Conservation (phyloP, 2,888 invertebrate species). For the Blastobasis adustella region DNA sequence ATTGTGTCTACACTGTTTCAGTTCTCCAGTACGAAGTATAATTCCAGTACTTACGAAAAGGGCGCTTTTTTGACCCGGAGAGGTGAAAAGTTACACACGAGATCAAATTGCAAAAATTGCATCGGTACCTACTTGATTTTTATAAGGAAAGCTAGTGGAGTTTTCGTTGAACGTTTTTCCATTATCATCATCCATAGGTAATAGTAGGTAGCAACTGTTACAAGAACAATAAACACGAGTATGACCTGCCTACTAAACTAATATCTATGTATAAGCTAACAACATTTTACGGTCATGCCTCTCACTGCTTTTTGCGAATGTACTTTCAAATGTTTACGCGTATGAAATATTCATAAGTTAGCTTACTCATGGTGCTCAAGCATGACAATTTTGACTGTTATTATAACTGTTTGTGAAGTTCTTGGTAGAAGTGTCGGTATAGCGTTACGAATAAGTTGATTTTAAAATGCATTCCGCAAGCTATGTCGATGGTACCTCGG, state of each 20-base stretch:
- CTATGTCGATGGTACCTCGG: conserved; percentile 18
- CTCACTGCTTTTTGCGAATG: conserved; percentile 13
- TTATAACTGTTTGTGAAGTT: conserved; percentile 38
- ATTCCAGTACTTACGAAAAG: too few relatives aligned
- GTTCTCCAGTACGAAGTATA: too few relatives aligned
- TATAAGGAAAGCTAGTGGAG: too few relatives aligned
- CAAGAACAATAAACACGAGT: too few relatives aligned
- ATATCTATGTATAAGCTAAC: too few relatives aligned
- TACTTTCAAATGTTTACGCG: conserved; percentile 23
- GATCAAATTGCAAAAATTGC: too few relatives aligned
- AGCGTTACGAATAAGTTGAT: conserved; percentile 8
- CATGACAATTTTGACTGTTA: conserved; percentile 38
- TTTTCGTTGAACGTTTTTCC: background rate
- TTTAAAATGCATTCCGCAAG: conserved; percentile 14
- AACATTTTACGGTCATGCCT: background rate
- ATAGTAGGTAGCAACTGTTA: too few relatives aligned
- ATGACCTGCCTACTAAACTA: too few relatives aligned
- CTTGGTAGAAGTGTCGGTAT: conserved; percentile 12
- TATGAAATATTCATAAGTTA: conserved; percentile 44
- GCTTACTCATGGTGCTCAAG: conserved; percentile 7
- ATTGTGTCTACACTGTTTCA: too few relatives aligned
- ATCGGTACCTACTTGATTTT: too few relatives aligned
- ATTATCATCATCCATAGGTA: background rate
- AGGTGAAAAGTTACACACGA: too few relatives aligned
- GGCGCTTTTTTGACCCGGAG: too few relatives aligned